Base-by-base conservation (phyloP, 2,797 vertebrate species). In the Cottoperca gobio region DNA sequence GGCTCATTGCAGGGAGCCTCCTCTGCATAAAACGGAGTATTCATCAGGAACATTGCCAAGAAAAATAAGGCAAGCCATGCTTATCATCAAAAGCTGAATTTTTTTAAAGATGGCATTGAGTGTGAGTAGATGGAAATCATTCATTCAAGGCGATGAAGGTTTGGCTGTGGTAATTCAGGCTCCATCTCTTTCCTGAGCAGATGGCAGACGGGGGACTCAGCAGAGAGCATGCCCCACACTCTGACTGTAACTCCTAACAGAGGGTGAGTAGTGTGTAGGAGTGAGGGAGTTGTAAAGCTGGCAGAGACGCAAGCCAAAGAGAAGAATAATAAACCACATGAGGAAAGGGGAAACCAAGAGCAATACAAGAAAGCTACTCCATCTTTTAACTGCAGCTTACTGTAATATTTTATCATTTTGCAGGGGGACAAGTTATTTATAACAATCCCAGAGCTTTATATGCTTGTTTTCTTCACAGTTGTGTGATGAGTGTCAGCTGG, bases 261-360 rank as follows among this genome's bases (percentile, higher is more conserved):
- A 86, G 89, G 79, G 86, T 62, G 88, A 89, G 82, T 62, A 54
- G 78, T 74, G 88, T 90, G 88, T 83, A 75, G 85, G 89, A 91
- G 91, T 83, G 75, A 85, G 85, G 71, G 88, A 88, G 86, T 81
- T 74, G 73, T 88, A 83, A 86, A 87, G 86, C 86, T 91, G 86
- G 91, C 88, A 87, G 68, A 78, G 76, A 87, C 12, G 62, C 70
- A 79, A 80, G 77, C 88, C 90, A 87, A 89, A 71, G 64, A 82
- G 78, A 87, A 87, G 79, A 91, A 91, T 52, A 92, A 91, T 91
- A 93, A 93, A 92, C 89, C 85, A 82, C 88, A 87, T 8, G 60
- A 86, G 88, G 87, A 87, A 88, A 88, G 74, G 78, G 85, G 87
- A 90, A 91, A 91, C 82, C 83, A 70, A 87, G 76, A 85, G 86